Conservation (phyloP, 2,888 invertebrate species). For the Pristionchus arcanus region DNA sequence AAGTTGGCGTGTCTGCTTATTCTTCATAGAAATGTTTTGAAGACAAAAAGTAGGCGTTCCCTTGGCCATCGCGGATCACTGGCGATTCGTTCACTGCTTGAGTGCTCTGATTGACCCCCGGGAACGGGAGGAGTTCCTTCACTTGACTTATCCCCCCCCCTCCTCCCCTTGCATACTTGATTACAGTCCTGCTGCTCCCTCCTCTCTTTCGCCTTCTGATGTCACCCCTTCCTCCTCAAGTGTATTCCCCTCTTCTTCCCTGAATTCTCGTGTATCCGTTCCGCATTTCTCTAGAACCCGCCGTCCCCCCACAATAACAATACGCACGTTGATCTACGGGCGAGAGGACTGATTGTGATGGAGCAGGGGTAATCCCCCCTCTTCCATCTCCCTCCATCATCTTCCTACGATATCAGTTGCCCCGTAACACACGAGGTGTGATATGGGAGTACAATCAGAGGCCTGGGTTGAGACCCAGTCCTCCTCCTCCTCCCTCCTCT, state of each 20-base stretch:
- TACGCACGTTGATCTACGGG: background rate
- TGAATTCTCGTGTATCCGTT: background rate
- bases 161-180: slow-evolving; percentile 7
- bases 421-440: background rate
- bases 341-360: background rate
- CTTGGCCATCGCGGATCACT: background rate
- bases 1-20: no score
- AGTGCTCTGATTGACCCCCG: background rate
- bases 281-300: background rate
- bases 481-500: background rate
- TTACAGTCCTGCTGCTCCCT: slow-evolving; percentile 37
- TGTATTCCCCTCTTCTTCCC: background rate
- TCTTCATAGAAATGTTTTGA: no score
- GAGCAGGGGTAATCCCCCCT: background rate
- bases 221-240: slow-evolving; percentile 1
- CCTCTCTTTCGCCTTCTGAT: slow-evolving; percentile 25
- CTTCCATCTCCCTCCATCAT: background rate
- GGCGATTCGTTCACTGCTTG: background rate
- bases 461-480: background rate
- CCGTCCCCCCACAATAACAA: slow-evolving; percentile 18
- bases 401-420: background rate
- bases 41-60: background rate
- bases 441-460: background rate
- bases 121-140: background rate
- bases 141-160: slow-evolving; percentile 6